Evolutionary conservation across 2,797 vertebrate species (phyloP), one percentile per base, ranked within the genome.

Genomic region (Pelobates cultripes): DNA sequence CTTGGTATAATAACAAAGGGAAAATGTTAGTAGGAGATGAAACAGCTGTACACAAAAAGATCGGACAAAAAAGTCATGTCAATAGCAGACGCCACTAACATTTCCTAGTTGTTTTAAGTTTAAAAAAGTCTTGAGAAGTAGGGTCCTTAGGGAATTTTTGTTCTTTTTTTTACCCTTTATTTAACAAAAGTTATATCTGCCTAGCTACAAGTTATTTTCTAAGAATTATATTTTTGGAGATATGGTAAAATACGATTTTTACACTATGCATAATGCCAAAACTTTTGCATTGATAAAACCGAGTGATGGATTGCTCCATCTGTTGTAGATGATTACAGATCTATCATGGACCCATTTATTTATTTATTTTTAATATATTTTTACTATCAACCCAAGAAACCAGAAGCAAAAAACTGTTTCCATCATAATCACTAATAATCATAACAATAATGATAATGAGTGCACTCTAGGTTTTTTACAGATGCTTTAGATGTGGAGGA

Each of bases 21-120:
- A 85, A 82, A 73, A 43, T 83, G 90, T 90, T 76, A 89, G 83
- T 83, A 89, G 77, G 43, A 85, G 72, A 79, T 83, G 77, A 79
- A 83, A 83, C 70, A 72, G 28, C 61, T 69, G 81, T 42, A 73
- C 66, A 8, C 12, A 14, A 66, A 44, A 70, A n/a, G 15, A 13
- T 7, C 68, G 51, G 63, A 75, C 72, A 79, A 83, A 78, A 28
- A n/a, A 10, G 7, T 42, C 0, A 40, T 47, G 5, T 43, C 45
- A 57, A 45, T 13, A 51, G 57, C 10, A 53, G 67, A 51, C 13
- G 14, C 43, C 47, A 28, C 67, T 17, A 57, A 61, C 45, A 68
- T 82, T 53, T 17, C 13, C 55, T 78, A 47, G 47, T 41, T 57
- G 43, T 55, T 73, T 73, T 60, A 43, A 9, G 40, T 51, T 51